These are phyloP conservation scores for Schlechtendalia chinensis DNA, from an alignment of 1,140 invertebrate species.

Conservation along the genomic window DNA sequence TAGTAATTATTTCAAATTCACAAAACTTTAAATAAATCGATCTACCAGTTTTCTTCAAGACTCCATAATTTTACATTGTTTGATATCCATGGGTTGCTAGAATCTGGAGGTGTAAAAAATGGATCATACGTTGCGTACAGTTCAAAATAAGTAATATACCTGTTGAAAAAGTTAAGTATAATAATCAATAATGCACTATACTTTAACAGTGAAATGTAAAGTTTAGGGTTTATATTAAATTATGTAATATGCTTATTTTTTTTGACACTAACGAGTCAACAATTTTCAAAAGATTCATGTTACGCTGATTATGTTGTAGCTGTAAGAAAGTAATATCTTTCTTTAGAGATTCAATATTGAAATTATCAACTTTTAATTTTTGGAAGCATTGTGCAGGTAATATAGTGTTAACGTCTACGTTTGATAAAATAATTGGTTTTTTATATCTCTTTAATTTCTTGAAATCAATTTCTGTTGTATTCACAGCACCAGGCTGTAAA, in stretches of 20 bases:
- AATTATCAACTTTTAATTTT: too few species aligned
- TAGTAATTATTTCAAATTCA: background rate
- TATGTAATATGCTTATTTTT: background rate
- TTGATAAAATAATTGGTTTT: too few species aligned
- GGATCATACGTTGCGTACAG: slow-evolving; percentile 96
- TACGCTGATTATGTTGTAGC: slow-evolving; percentile 78
- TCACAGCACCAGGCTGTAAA: slow-evolving; percentile 90
- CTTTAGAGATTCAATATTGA: slow-evolving; percentile 59
- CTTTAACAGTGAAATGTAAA: too few species aligned
- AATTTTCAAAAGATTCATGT: slow-evolving; percentile 95
- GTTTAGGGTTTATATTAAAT: too few species aligned
- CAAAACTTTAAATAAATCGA: background rate
- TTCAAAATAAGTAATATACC: slow-evolving; percentile 89
- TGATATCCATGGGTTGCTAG: slow-evolving; percentile 94
- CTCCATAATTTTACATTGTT: slow-evolving; percentile 97
- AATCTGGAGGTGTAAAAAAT: slow-evolving; percentile 83
- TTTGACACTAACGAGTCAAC: slow-evolving; percentile 78
- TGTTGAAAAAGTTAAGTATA: slow-evolving; percentile 57
- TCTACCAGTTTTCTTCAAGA: slow-evolving; percentile 61
- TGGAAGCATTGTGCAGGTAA: too few species aligned
- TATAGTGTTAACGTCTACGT: too few species aligned
- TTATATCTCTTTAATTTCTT: slow-evolving; percentile 65
- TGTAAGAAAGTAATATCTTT: slow-evolving; percentile 68
- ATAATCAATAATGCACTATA: background rate
- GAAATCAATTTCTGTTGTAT: slow-evolving; percentile 97